Evolutionary conservation across 1,140 invertebrate species (phyloP).

Genomic region (Tetramorium parvispinum): DNA sequence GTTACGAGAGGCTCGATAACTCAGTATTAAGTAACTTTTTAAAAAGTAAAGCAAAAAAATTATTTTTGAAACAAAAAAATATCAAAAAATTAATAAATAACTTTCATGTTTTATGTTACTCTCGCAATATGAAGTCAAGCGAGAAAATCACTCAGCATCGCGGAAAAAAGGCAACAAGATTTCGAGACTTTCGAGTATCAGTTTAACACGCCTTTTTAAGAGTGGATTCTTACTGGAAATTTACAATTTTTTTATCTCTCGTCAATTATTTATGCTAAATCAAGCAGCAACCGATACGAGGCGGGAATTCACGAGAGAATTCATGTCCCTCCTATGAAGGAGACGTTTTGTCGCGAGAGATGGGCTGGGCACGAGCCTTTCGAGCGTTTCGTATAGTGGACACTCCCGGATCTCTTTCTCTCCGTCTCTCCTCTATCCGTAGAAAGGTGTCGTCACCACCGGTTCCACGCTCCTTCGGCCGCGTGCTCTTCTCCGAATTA

Average conservation of each 20-base stretch:
- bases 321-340: neutral
- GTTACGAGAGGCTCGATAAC: no score
- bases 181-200: no score
- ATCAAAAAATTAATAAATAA: no score
- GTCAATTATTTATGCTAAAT: neutral
- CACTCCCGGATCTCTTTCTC: slow-evolving; percentile 73
- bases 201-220: no score
- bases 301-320: slow-evolving; percentile 31
- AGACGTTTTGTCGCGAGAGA: slow-evolving; percentile 22
- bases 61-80: no score
- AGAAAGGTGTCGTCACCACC: slow-evolving; percentile 72
- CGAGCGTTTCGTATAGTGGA: slow-evolving; percentile 63
- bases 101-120: no score
- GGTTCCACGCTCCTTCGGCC: slow-evolving; percentile 60
- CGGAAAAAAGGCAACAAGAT: no score
- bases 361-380: slow-evolving; percentile 30
- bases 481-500: slow-evolving; percentile 76
- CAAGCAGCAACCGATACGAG: neutral
- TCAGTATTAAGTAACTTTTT: no score
- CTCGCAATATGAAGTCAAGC: no score
- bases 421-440: slow-evolving; percentile 53
- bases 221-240: neutral
- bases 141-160: no score
- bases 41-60: no score
- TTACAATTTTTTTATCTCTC: neutral